Conservation (phyloP, 92 coral and sea anemone species). For the Muricea muricata region DNA sequence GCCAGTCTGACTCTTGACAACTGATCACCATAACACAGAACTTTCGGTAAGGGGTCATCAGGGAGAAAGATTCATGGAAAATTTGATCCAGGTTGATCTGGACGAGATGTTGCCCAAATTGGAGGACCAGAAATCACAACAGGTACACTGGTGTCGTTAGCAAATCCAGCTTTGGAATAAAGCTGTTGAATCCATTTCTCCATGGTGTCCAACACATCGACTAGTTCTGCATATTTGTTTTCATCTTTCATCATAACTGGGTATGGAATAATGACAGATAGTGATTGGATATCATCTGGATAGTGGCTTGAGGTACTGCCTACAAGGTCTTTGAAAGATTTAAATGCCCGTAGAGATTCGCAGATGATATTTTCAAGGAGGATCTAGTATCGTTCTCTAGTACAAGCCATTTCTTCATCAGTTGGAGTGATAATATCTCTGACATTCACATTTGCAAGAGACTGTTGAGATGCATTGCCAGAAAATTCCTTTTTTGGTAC, state of each 20-base stretch:
- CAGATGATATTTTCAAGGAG: constrained; percentile 6
- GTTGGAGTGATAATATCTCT: background rate
- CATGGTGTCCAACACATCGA: constrained; percentile 30
- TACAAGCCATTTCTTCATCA: constrained; percentile 23
- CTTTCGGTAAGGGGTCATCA: constrained; percentile 17
- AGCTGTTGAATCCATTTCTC: constrained; percentile 28
- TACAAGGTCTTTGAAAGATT: constrained; percentile 11
- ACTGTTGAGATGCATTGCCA: constrained; percentile 6
- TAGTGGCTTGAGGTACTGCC: constrained; percentile 2
- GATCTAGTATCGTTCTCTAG: constrained; percentile 18
- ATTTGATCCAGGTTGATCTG: constrained; percentile 25
- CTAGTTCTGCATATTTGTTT: constrained; percentile 18
- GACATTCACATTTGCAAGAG: constrained; percentile 15
- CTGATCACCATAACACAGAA: constrained; percentile 30
- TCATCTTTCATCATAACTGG: constrained; percentile 18
- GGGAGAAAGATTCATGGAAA: constrained; percentile 1
- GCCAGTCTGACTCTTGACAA: constrained; percentile 28
- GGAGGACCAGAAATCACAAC: constrained; percentile 30
- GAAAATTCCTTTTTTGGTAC: constrained; percentile 18
- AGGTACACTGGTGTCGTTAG: constrained; percentile 11
- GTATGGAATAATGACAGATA: constrained; percentile 18
- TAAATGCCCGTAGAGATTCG: background rate
- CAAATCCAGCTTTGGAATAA: constrained; percentile 17
- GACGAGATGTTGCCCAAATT: constrained; percentile 22
- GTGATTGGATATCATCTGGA: constrained; percentile 10